Conservation (phyloP, 2,113 vertebrate species). For the Gallinago jamesoni region DNA sequence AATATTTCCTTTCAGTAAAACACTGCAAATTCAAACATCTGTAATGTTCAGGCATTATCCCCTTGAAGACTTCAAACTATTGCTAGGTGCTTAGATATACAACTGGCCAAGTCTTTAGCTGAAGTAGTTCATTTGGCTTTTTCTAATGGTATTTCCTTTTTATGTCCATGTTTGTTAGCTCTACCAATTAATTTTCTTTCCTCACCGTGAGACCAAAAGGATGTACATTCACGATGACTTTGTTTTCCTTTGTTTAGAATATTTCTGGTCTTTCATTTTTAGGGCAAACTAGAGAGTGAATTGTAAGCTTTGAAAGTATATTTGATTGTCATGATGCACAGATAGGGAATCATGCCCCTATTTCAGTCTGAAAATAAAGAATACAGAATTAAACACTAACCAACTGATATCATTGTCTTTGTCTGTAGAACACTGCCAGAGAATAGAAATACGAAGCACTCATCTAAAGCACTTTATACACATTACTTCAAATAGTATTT, state of each 20-base stretch:
- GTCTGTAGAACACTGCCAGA: background rate
- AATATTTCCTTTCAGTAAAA: background rate
- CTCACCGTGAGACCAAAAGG: background rate
- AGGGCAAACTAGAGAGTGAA: background rate
- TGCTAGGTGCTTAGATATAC: background rate
- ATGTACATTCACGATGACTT: rapidly evolving
- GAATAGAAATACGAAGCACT: background rate
- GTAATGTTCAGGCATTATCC: background rate
- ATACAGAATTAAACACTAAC: background rate
- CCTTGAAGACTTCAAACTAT: background rate
- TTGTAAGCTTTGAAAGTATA: background rate
- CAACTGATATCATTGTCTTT: background rate
- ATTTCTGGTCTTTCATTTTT: background rate
- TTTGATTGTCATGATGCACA: background rate
- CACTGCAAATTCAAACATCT: background rate
- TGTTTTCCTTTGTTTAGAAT: background rate
- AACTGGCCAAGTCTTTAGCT: background rate
- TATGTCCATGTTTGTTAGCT: background rate
- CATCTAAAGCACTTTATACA: background rate
- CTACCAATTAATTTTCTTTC: background rate
- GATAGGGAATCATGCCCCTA: background rate
- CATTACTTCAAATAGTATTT: background rate
- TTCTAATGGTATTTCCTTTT: background rate
- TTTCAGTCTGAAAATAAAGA: background rate
- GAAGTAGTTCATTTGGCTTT: background rate